Evolutionary conservation across 2,113 vertebrate species (phyloP).

Genomic region (Acrocephalus kingi): DNA sequence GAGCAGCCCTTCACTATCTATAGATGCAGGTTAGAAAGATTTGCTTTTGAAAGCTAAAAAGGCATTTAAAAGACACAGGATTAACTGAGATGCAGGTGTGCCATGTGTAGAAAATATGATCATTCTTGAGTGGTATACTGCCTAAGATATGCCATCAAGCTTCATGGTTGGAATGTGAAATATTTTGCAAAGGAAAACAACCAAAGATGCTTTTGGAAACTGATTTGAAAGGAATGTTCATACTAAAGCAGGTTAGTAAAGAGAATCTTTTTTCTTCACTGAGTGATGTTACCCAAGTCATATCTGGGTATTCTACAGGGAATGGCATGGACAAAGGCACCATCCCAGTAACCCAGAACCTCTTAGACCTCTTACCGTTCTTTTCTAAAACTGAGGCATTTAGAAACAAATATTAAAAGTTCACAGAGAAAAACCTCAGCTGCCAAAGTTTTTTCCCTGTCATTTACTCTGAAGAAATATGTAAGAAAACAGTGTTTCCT

Average conservation of each 20-base stretch:
- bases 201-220: neutral
- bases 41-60: neutral
- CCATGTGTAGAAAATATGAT: rapidly evolving
- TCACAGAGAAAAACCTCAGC: neutral
- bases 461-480: neutral
- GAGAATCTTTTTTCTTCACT: neutral
- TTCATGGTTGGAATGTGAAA: neutral
- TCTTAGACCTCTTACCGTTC: neutral
- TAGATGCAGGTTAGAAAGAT: neutral
- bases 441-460: neutral
- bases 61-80: neutral
- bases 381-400: neutral
- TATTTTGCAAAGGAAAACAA: neutral
- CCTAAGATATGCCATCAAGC: neutral
- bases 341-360: neutral
- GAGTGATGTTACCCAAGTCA: neutral
- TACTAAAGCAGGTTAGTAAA: neutral
- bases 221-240: neutral
- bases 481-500: neutral
- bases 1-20: neutral
- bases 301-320: neutral
- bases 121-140: neutral
- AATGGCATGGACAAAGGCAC: neutral
- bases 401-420: neutral
- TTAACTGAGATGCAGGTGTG: neutral